Conservation (phyloP, 2,797 vertebrate species). For the Enteromius treurensis region DNA sequence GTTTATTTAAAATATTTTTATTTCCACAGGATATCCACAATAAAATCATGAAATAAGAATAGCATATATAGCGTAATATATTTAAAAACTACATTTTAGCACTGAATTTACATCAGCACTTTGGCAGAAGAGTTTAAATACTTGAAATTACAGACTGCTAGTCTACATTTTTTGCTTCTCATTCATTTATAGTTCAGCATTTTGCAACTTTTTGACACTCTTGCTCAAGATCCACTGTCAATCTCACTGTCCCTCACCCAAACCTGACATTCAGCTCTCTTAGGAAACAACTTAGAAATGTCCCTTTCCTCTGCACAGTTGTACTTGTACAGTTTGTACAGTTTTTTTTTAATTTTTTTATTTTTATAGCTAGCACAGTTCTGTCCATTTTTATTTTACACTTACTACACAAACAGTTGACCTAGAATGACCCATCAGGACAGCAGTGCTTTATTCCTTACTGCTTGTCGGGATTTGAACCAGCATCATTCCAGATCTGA, state of each 20-base stretch:
- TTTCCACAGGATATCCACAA: not conserved
- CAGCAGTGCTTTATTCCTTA: not conserved
- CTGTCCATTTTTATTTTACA: not conserved
- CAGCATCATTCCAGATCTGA: not conserved
- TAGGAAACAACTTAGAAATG: not conserved
- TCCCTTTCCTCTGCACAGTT: not conserved
- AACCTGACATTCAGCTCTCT: not conserved
- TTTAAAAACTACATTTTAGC: not conserved
- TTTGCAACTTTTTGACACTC: not conserved
- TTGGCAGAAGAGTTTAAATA: constrained; percentile 3
- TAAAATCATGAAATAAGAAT: not conserved
- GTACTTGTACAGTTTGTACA: not conserved
- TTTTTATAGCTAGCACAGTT: not conserved
- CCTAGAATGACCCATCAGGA: not conserved
- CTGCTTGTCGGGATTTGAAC: not conserved
- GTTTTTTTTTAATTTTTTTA: too few relatives aligned
- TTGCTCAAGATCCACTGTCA: not conserved
- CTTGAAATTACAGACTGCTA: too few relatives aligned
- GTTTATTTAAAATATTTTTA: not conserved
- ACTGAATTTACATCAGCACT: not conserved
- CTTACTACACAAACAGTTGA: not conserved
- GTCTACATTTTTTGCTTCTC: not conserved
- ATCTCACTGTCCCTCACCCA: not conserved
- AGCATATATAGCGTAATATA: too few relatives aligned
- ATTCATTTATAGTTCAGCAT: not conserved